phyloP scores from a whole-genome alignment of 2,888 invertebrate species.

The Clusia tigrina region DNA sequence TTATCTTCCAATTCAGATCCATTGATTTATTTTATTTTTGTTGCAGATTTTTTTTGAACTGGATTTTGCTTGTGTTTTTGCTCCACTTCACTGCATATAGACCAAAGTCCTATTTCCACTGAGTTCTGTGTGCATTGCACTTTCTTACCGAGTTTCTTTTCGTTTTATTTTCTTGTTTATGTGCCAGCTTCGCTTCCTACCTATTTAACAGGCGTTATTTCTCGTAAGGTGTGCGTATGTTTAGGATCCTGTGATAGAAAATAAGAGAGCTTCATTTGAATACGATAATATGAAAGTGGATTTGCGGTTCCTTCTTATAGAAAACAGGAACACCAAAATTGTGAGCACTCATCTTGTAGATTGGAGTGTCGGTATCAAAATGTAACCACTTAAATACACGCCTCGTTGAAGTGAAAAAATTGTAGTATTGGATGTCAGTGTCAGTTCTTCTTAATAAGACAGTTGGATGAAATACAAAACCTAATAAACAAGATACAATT shows the following conservation, averaged over 20 bases:
- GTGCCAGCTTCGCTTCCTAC: background rate
- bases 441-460: too few relatives aligned
- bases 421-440: too few relatives aligned
- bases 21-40: background rate
- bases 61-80: background rate
- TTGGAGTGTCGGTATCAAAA: too few relatives aligned
- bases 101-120: conserved; percentile 15
- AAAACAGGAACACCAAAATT: too few relatives aligned
- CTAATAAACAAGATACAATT: too few relatives aligned
- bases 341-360: too few relatives aligned
- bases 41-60: background rate
- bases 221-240: background rate
- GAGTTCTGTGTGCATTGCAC: background rate
- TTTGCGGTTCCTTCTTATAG: too few relatives aligned
- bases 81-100: background rate
- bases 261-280: too few relatives aligned
- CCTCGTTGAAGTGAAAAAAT: too few relatives aligned
- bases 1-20: background rate
- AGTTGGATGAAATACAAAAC: too few relatives aligned
- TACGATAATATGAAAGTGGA: too few relatives aligned
- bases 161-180: background rate
- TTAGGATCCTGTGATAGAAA: conserved; percentile 14
- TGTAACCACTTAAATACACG: too few relatives aligned
- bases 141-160: conserved; percentile 12
- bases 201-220: background rate